Conservation (phyloP, 2,797 vertebrate genomes). For the Gobio occitaniae region DNA sequence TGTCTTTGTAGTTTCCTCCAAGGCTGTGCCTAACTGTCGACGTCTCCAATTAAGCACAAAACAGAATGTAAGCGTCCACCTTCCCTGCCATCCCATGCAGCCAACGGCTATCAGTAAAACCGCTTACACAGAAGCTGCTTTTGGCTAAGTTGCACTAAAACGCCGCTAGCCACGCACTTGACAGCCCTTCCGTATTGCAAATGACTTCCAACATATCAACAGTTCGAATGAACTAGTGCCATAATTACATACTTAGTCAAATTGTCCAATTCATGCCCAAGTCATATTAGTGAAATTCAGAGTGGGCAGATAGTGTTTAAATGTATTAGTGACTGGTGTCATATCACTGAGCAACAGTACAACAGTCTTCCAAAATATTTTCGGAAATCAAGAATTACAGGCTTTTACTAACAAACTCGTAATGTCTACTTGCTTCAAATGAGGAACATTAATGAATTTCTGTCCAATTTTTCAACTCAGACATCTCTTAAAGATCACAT, state of each 20-base stretch:
- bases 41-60: constrained; percentile 59
- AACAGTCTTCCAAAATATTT: constrained; percentile 15
- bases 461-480: constrained; percentile 5
- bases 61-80: constrained; percentile 47
- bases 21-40: constrained; percentile 29
- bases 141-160: constrained; percentile 36
- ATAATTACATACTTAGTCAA: constrained; percentile 48
- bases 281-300: constrained; percentile 15
- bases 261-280: constrained; percentile 28
- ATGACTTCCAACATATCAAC: constrained; percentile 54
- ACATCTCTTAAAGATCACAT: constrained; percentile 33
- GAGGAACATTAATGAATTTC: background rate
- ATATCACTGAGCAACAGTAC: constrained; percentile 14
- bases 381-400: background rate
- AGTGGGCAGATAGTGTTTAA: constrained; percentile 46
- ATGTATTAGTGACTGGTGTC: constrained; percentile 13
- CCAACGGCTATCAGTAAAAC: constrained; percentile 57
- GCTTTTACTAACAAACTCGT: background rate
- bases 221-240: constrained; percentile 46
- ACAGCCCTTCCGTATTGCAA: constrained; percentile 53
- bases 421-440: background rate
- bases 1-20: constrained; percentile 44
- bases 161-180: constrained; percentile 46
- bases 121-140: constrained; percentile 47
- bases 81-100: constrained; percentile 45